These are phyloP conservation scores for Diorhabda sublineata DNA, from an alignment of 1,140 invertebrate species.

Conservation along the genomic window DNA sequence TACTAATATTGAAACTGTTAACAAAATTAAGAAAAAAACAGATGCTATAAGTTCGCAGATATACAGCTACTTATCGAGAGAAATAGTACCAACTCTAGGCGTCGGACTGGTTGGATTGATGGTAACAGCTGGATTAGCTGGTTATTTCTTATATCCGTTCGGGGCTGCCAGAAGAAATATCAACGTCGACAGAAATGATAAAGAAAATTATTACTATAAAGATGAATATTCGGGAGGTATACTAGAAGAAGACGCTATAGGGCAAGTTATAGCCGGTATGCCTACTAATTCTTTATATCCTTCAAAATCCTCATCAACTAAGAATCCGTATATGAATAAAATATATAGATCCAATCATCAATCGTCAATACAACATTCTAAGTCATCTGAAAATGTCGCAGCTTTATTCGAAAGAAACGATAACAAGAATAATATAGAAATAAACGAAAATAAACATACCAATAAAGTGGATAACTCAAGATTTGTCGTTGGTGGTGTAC, in stretches of 20 bases:
- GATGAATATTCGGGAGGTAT: conserved; percentile 62
- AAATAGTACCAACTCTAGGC: conserved; percentile 74
- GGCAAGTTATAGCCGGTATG: conserved; percentile 71
- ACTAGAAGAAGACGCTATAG: conserved; percentile 68
- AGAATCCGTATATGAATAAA: conserved; percentile 28
- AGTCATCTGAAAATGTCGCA: conserved; percentile 28
- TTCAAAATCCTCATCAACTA: conserved; percentile 29
- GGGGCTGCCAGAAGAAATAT: conserved; percentile 63
- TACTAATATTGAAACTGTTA: conserved; percentile 48
- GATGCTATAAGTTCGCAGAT: conserved; percentile 66
- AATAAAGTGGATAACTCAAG: conserved; percentile 25
- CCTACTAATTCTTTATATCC: conserved; percentile 45
- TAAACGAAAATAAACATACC: conserved; percentile 10
- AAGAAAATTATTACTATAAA: conserved; percentile 59
- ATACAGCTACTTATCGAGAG: conserved; percentile 71
- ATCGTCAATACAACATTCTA: conserved; percentile 23
- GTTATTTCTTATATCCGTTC: conserved; percentile 72
- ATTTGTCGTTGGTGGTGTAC: conserved; percentile 56
- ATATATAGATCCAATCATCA: conserved; percentile 27
- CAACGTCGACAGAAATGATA: conserved; percentile 57
- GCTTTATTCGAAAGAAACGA: background rate
- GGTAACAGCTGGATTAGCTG: conserved; percentile 65
- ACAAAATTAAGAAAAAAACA: conserved; percentile 49
- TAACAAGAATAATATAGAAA: background rate
- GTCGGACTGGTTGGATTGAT: conserved; percentile 69